phyloP scores from a whole-genome alignment of 92 coral and sea anemone genomes.

The Bergia sp. region DNA sequence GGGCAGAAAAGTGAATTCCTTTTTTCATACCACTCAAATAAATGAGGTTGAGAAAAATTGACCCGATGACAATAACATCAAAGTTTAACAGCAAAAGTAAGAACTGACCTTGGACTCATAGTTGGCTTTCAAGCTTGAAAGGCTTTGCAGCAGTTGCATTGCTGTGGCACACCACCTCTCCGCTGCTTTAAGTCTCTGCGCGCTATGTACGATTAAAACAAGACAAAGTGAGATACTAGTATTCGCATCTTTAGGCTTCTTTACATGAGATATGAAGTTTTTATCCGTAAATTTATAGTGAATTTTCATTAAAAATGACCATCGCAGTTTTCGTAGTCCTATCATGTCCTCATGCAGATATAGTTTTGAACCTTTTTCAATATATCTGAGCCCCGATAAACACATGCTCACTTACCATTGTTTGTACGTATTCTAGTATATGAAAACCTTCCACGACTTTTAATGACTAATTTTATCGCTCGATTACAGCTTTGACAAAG shows the following conservation, averaged over 20 bases:
- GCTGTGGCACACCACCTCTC: conserved; percentile 99
- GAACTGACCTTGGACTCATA: conserved; percentile 87
- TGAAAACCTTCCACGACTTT: too few relatives aligned
- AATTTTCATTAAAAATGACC: background rate
- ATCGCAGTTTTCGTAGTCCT: background rate
- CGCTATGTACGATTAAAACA: conserved; percentile 49
- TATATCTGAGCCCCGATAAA: too few relatives aligned
- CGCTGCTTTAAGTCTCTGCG: conserved; percentile 79
- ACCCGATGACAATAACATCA: background rate
- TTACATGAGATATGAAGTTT: too few relatives aligned
- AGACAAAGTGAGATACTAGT: background rate
- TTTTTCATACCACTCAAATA: background rate
- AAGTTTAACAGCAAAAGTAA: background rate
- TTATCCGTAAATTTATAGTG: background rate
- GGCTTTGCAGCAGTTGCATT: conserved; percentile 82
- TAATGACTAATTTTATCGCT: too few relatives aligned
- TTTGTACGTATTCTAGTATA: too few relatives aligned
- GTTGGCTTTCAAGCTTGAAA: conserved; percentile 80
- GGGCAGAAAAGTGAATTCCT: too few relatives aligned
- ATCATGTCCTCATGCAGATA: background rate
- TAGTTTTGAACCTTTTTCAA: background rate
- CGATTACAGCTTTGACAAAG: too few relatives aligned
- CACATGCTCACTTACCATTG: too few relatives aligned
- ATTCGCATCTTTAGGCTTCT: too few relatives aligned
- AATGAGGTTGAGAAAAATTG: background rate